Evolutionary conservation across 2,797 vertebrate species (phyloP).

Genomic region (Amblyopsis hoosieri): DNA sequence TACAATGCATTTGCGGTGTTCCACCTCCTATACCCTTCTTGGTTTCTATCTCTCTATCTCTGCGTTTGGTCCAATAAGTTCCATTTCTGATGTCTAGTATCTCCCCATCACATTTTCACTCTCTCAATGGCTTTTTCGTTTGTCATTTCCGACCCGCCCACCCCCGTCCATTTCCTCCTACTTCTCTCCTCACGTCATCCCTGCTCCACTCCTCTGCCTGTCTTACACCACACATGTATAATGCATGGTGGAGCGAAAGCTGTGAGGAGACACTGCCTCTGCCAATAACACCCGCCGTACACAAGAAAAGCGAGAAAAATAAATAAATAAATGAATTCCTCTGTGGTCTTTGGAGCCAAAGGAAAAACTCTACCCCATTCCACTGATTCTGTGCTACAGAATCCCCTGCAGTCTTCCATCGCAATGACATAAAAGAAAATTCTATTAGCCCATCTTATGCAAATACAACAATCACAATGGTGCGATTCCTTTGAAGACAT

Average conservation of each 20-base stretch:
- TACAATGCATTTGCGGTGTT: too few species aligned
- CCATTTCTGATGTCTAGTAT: conserved; percentile 17
- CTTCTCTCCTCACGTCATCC: conserved; percentile 47
- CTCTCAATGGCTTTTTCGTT: conserved; percentile 28
- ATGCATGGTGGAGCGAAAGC: conserved; percentile 70
- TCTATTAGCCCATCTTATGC: conserved; percentile 6
- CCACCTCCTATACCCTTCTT: conserved; percentile 1
- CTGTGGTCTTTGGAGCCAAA: not conserved
- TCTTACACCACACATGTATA: conserved; percentile 72
- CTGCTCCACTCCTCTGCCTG: conserved; percentile 56
- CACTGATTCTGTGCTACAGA: not conserved
- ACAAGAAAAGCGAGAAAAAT: conserved; percentile 46
- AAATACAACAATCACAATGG: conserved; percentile 19
- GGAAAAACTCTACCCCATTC: conserved; percentile 14
- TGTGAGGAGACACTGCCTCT: conserved; percentile 65
- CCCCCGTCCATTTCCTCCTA: conserved; percentile 9
- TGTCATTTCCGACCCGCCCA: conserved; percentile 32
- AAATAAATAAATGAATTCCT: not conserved
- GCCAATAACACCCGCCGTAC: conserved; percentile 71
- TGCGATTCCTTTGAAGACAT: conserved; percentile 21
- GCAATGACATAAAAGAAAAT: not conserved
- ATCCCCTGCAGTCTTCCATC: not conserved
- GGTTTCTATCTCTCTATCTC: conserved; percentile 6
- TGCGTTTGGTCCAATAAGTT: conserved; percentile 3
- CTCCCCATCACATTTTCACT: conserved; percentile 8